phyloP scores from a whole-genome alignment of 2,888 invertebrate species.

The Caenorhabditis plicata region DNA sequence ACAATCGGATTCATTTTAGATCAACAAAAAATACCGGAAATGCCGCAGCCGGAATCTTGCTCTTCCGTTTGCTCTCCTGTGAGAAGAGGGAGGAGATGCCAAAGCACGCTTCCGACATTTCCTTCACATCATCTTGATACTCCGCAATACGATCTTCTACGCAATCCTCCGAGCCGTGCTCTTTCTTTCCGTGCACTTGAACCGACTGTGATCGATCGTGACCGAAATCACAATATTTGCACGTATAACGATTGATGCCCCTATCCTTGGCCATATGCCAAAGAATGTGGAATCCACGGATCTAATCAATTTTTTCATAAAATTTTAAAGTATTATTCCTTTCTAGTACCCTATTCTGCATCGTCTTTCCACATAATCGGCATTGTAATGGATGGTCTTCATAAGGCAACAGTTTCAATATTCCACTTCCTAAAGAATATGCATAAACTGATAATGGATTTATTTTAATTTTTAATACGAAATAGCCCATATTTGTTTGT shows the following conservation, averaged over 20 bases:
- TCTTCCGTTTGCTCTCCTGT: slow-evolving; percentile 55
- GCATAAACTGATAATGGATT: not conserved
- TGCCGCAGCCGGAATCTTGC: slow-evolving; percentile 52
- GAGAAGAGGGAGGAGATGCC: slow-evolving; percentile 60
- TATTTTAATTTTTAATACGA: too few relatives aligned
- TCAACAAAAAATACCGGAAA: slow-evolving; percentile 11
- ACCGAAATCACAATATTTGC: slow-evolving; percentile 59
- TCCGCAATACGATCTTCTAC: slow-evolving; percentile 59
- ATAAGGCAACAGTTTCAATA: slow-evolving; percentile 31
- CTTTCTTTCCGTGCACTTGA: slow-evolving; percentile 60
- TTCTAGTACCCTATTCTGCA: slow-evolving; percentile 56
- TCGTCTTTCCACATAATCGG: slow-evolving; percentile 60
- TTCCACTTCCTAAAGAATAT: slow-evolving; percentile 11
- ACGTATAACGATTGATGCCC: slow-evolving; percentile 62
- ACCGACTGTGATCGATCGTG: slow-evolving; percentile 63
- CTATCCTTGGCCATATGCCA: slow-evolving; percentile 63
- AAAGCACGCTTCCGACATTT: slow-evolving; percentile 62
- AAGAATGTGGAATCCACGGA: slow-evolving; percentile 63
- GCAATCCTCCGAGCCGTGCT: slow-evolving; percentile 57
- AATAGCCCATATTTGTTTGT: too few relatives aligned
- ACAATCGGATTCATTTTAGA: not conserved
- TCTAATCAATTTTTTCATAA: slow-evolving; percentile 30
- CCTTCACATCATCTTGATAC: slow-evolving; percentile 60
- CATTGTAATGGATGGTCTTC: slow-evolving; percentile 62
- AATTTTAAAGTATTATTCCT: not conserved